Conservation (phyloP, 2,888 invertebrate genomes). For the Orthonevra nobilis region DNA sequence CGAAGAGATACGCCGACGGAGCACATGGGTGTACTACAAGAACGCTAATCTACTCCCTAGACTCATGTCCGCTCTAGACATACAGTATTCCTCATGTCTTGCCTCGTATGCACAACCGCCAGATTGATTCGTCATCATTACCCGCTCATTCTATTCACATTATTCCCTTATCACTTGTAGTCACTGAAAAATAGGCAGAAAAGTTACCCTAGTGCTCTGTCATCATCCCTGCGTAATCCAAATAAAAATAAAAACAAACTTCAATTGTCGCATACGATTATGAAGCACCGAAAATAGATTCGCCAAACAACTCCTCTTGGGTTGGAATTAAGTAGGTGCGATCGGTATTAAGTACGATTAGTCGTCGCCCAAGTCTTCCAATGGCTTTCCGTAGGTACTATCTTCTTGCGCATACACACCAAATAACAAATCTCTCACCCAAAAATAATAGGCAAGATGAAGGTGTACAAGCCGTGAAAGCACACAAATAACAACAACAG, state of each 20-base stretch:
- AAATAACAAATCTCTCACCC: background rate
- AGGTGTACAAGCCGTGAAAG: background rate
- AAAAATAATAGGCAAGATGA: background rate
- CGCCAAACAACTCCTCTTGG: slow-evolving; percentile 4
- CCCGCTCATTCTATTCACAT: background rate
- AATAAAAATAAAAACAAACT: background rate
- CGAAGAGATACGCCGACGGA: no score
- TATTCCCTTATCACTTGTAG: slow-evolving; percentile 28
- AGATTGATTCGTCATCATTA: slow-evolving; percentile 36
- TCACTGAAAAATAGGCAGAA: background rate
- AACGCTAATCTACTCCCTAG: no score
- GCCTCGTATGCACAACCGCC: background rate
- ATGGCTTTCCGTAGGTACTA: background rate
- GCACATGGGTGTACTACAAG: no score
- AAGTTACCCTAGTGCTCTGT: slow-evolving; percentile 2
- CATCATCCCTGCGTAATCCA: background rate
- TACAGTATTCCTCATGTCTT: slow-evolving; percentile 29
- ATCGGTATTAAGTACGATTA: slow-evolving; percentile 40
- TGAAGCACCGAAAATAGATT: slow-evolving; percentile 26
- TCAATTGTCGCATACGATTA: background rate
- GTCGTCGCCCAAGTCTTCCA: background rate
- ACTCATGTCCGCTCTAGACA: slow-evolving; percentile 25
- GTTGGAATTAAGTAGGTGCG: slow-evolving; percentile 27
- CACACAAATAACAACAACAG: no score
- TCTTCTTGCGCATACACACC: background rate